phyloP scores from a whole-genome alignment of 1,140 invertebrate genomes.

The Diuraphis noxia region DNA sequence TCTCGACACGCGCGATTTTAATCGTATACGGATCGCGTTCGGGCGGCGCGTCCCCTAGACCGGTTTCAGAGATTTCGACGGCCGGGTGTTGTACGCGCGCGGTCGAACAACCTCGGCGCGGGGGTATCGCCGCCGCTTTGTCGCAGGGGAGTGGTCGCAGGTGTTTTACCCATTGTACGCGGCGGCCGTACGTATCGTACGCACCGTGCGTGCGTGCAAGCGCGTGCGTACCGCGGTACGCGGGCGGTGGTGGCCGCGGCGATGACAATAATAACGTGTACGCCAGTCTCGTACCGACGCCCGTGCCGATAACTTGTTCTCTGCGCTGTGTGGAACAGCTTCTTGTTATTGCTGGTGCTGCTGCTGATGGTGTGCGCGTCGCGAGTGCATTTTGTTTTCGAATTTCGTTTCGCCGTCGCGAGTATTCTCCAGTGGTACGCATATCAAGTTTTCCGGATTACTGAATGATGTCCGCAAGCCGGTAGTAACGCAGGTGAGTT shows the following conservation, averaged over 20 bases:
- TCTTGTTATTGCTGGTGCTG: neutral
- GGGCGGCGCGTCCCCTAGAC: neutral
- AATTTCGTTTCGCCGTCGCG: neutral
- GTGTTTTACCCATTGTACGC: constrained; percentile 17
- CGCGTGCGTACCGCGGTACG: neutral
- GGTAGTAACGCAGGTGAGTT: neutral
- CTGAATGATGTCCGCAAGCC: neutral
- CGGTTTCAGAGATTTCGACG: constrained; percentile 34
- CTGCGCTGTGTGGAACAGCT: neutral
- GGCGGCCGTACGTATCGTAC: neutral
- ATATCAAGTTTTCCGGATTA: neutral
- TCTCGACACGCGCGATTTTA: constrained; percentile 3
- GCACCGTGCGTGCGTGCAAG: neutral
- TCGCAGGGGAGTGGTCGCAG: constrained; percentile 38
- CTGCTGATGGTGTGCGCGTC: neutral
- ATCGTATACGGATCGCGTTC: neutral
- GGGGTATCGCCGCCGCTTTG: neutral
- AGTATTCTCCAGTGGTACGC: neutral
- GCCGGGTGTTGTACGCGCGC: neutral
- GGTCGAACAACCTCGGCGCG: neutral
- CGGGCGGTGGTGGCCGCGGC: neutral
- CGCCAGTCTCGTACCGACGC: constrained; percentile 21
- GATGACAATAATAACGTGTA: neutral
- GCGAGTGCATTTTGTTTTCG: neutral
- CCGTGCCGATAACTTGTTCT: neutral